Evolutionary conservation across 2,113 vertebrate genomes (phyloP).

Genomic region (Labrus mixtus): DNA sequence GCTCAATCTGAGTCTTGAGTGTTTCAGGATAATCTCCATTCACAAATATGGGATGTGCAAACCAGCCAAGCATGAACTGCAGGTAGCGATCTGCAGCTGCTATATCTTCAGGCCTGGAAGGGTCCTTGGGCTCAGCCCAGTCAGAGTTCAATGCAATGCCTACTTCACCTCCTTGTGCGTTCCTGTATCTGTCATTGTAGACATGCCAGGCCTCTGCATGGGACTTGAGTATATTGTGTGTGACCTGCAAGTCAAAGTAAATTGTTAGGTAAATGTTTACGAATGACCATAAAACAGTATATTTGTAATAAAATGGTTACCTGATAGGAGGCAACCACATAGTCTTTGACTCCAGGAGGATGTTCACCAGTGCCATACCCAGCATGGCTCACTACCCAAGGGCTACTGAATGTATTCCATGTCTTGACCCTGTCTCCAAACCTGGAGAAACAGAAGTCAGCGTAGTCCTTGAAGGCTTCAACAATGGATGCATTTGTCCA

Average conservation of each 20-base stretch:
- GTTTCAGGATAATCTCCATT: slow-evolving; percentile 91
- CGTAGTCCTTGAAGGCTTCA: slow-evolving; percentile 89
- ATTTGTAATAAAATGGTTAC: slow-evolving; percentile 63
- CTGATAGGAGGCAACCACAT: slow-evolving; percentile 89
- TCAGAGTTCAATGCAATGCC: slow-evolving; percentile 94
- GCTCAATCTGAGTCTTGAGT: slow-evolving; percentile 86
- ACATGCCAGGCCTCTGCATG: slow-evolving; percentile 93
- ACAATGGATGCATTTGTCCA: slow-evolving; percentile 89
- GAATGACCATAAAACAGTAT: neutral
- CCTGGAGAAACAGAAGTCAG: slow-evolving; percentile 91
- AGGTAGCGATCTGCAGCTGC: slow-evolving; percentile 90
- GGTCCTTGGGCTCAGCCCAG: slow-evolving; percentile 89
- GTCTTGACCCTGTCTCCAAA: slow-evolving; percentile 92
- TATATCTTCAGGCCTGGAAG: slow-evolving; percentile 80
- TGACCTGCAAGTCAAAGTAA: slow-evolving; percentile 81
- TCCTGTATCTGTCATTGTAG: slow-evolving; percentile 86
- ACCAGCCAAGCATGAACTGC: slow-evolving; percentile 96
- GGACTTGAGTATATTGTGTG: slow-evolving; percentile 92
- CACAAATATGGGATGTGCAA: slow-evolving; percentile 94
- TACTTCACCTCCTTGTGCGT: slow-evolving; percentile 87
- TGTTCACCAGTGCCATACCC: slow-evolving; percentile 94
- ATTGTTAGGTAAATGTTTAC: neutral
- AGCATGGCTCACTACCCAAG: slow-evolving; percentile 92
- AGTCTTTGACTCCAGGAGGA: slow-evolving; percentile 88
- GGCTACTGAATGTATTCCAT: slow-evolving; percentile 96